Conservation (phyloP, 1,140 invertebrate species). For the Drosophila obscura region DNA sequence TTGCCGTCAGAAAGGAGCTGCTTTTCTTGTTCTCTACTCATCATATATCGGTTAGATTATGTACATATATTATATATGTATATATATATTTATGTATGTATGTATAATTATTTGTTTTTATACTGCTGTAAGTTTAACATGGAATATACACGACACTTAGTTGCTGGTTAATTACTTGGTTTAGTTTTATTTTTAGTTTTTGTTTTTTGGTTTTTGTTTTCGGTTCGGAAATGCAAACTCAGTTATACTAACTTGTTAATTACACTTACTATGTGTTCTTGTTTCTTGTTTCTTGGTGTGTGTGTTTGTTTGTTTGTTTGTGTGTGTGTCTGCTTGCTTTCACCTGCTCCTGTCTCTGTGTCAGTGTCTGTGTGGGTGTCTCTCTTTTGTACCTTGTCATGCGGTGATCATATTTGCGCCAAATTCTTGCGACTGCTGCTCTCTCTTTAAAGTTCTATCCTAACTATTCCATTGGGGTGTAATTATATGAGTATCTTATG, state of each 20-base stretch:
- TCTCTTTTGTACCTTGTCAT: slow-evolving; percentile 67
- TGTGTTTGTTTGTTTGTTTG: slow-evolving; percentile 33
- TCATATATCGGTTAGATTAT: slow-evolving; percentile 45
- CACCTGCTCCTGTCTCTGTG: slow-evolving; percentile 62
- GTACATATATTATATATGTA: slow-evolving; percentile 31
- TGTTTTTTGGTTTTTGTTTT: slow-evolving; percentile 15
- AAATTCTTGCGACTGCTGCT: slow-evolving; percentile 15
- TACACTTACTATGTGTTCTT: slow-evolving; percentile 41
- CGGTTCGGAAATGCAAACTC: slow-evolving; percentile 64
- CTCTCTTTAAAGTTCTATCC: slow-evolving; percentile 39
- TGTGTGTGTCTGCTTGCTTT: slow-evolving; percentile 44
- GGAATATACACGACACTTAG: slow-evolving; percentile 79
- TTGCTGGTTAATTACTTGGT: slow-evolving; percentile 61
- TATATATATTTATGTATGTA: slow-evolving; percentile 52
- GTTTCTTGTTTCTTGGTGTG: slow-evolving; percentile 19
- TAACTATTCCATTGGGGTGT: slow-evolving; percentile 49
- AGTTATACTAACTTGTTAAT: slow-evolving; percentile 65
- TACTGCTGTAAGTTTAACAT: slow-evolving; percentile 59
- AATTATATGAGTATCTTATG: slow-evolving; percentile 26
- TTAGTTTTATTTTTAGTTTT: slow-evolving; percentile 27
- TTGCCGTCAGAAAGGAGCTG: slow-evolving; percentile 38
- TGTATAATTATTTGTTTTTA: slow-evolving; percentile 56
- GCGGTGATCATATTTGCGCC: slow-evolving; percentile 63
- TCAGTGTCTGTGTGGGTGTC: slow-evolving; percentile 5
- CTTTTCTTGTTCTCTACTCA: slow-evolving; percentile 32